A percentile compares a stretch with the other conserved stretches of the same genome.
These are phyloP conservation scores for Pluvialis apricaria DNA, from an alignment of 2,113 vertebrate species.

Conservation along the genomic window DNA sequence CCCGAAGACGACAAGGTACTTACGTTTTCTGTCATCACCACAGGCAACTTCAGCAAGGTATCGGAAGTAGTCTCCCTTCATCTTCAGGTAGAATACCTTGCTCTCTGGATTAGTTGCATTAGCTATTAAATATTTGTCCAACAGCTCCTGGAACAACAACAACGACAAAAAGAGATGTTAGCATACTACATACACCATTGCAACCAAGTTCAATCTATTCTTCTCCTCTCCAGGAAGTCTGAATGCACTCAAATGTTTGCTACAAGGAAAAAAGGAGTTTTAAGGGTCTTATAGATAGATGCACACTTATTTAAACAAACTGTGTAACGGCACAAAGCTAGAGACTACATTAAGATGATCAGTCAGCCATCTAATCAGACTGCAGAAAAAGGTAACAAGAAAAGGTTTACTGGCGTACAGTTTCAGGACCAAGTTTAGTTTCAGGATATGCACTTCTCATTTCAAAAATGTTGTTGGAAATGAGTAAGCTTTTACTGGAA, in stretches of 20 bases:
- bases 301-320: background rate
- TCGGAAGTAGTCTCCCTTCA: conserved; percentile 98
- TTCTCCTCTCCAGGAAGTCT: background rate
- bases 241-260: background rate
- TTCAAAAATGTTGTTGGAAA: background rate
- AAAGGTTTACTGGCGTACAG: background rate
- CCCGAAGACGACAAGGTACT: conserved; percentile 1
- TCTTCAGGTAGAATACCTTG: conserved; percentile 98
- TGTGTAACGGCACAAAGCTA: background rate
- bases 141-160: conserved; percentile 76
- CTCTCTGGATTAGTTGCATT: conserved; percentile 87
- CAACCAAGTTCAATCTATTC: background rate
- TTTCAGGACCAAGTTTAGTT: background rate
- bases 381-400: background rate
- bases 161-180: background rate
- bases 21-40: conserved; percentile 82
- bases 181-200: background rate
- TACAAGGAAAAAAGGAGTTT: background rate
- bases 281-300: background rate
- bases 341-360: background rate
- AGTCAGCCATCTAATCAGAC: background rate
- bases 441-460: background rate
- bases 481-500: background rate
- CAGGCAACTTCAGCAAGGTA: conserved; percentile 95
- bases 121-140: conserved; percentile 88